These are phyloP conservation scores for zebrafish (Danio rerio) DNA, from an alignment of 2,113 vertebrate genomes.

Conservation along the genomic window DNA sequence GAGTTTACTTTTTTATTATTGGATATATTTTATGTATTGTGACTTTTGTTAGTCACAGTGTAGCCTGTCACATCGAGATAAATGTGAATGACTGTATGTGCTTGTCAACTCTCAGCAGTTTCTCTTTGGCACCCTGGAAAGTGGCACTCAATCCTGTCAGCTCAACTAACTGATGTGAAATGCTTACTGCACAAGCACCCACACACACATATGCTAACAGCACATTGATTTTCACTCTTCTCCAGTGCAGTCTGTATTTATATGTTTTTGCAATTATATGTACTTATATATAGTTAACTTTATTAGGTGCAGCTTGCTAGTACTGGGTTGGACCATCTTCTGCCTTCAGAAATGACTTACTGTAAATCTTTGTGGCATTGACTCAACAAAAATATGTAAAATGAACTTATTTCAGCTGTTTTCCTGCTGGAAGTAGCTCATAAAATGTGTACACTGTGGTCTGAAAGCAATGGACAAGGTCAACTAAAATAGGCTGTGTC, in stretches of 20 bases:
- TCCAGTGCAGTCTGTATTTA: not conserved
- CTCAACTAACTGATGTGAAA: slow-evolving; percentile 32
- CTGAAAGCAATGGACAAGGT: too few species aligned
- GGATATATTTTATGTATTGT: not conserved
- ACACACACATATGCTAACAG: slow-evolving; percentile 2
- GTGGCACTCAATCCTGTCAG: slow-evolving; percentile 36
- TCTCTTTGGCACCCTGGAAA: slow-evolving; percentile 18
- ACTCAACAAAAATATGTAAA: too few species aligned
- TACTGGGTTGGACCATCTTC: too few species aligned
- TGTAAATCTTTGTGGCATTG: too few species aligned
- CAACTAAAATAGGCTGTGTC: too few species aligned
- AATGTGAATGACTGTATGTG: not conserved
- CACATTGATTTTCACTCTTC: not conserved
- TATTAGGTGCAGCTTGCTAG: too few species aligned
- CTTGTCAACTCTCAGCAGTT: slow-evolving; percentile 24
- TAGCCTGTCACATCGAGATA: not conserved
- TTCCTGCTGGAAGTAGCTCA: too few species aligned
- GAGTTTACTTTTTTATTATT: not conserved
- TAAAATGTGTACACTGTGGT: too few species aligned
- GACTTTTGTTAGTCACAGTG: not conserved
- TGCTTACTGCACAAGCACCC: not conserved
- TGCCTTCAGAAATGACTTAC: too few species aligned
- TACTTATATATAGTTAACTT: too few species aligned
- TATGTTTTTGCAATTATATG: too few species aligned
- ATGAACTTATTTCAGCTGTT: too few species aligned